Base-by-base conservation (phyloP, 1,140 invertebrate species). In the Maniola jurtina region DNA sequence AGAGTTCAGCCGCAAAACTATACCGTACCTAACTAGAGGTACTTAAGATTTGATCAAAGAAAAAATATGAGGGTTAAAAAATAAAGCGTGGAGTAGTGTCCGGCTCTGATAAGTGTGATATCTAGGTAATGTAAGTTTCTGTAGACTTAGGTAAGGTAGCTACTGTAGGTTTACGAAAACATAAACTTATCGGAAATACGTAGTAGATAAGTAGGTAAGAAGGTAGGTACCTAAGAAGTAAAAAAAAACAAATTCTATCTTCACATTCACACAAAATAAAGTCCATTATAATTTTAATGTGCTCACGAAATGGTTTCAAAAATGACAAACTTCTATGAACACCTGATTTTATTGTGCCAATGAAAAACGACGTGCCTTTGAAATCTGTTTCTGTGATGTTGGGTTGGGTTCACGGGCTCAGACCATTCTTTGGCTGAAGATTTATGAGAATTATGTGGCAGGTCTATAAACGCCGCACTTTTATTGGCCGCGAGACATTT, bases 401-500 rank as follows among this genome's bases (percentile, higher is more conserved):
- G 63, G 77, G 73, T 79, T 78, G 69, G 75, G 72, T 77, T 83
- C 79, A 79, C 77, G 79, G 75, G 72, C 76, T 80, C 73, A 72
- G 66, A 62, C 78, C 77, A 86, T 86, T 88, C 81, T 87, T 88
- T 85, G 71, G 68, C 73, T 52, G 66, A 64, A 79, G 79, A 87
- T 90, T 88, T 87, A 88, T 86, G 85, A 76, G 73, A 79, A 85
- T 88, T 86, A 87, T 83, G 84, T 79, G 77, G 74, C 76, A 70
- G 82, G 81, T 84, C 83, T 87, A 88, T 90, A 88, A 90, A 90
- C 78, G 88, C 78, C 82, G 77, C 72, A 72, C 75, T 88, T 89
- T 88, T 88, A 90, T 83, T 79, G 77, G 79, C 80, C 80, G 80
- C 79, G 80, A 82, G 86, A 88, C 84, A 79, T 88, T 90, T 85